Evolutionary conservation across 2,797 vertebrate genomes (phyloP).

Genomic region (Gallinago stenura): DNA sequence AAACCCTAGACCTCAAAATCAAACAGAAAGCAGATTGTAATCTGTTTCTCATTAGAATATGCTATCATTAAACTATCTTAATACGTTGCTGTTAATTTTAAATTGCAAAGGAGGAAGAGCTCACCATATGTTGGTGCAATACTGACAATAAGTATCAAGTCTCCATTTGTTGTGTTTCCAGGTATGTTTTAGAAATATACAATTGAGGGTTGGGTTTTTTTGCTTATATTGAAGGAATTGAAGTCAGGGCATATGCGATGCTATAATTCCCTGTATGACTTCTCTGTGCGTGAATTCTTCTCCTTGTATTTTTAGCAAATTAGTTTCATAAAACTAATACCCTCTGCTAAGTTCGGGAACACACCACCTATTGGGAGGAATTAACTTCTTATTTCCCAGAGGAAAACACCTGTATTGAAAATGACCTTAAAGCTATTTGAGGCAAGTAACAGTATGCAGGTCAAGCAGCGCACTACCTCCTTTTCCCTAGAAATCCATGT

Average conservation of each 20-base stretch:
- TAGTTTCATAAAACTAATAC: neutral
- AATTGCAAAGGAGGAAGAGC: neutral
- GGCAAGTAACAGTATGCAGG: neutral
- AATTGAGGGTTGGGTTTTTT: neutral
- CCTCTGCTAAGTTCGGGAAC: neutral
- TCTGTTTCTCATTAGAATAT: neutral
- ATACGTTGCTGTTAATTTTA: neutral
- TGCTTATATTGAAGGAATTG: neutral
- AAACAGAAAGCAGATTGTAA: slow-evolving; percentile 16
- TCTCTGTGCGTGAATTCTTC: neutral
- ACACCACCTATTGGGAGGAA: neutral
- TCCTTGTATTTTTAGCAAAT: neutral
- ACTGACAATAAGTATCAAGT: slow-evolving; percentile 2
- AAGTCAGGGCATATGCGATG: neutral
- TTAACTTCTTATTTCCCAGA: neutral
- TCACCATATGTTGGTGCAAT: neutral
- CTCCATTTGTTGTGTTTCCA: neutral
- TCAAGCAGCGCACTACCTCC: neutral
- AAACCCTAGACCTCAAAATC: neutral
- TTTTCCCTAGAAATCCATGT: neutral
- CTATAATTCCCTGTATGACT: neutral
- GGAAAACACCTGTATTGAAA: neutral
- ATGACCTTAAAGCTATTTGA: neutral
- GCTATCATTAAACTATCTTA: neutral
- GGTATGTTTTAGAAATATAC: neutral